Percentiles rank a stretch among this genome's conserved stretches.
phyloP scores from a whole-genome alignment of 2,888 invertebrate genomes.

The Abscondita cerata region DNA sequence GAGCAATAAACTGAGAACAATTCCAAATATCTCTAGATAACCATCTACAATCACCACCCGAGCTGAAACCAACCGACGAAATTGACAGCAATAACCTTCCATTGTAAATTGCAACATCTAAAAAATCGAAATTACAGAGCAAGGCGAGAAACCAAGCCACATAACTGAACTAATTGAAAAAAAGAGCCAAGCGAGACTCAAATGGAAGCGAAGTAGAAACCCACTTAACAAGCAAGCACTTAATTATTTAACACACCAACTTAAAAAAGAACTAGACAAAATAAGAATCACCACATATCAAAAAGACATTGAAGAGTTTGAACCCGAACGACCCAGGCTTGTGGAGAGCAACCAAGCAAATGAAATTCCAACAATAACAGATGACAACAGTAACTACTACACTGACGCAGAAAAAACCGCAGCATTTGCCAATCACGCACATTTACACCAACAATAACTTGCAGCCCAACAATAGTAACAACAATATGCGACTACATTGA shows the following conservation, averaged over 20 bases:
- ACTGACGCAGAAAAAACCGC: slow-evolving; percentile 8
- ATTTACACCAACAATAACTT: slow-evolving; percentile 2
- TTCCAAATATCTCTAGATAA: neutral
- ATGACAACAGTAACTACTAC: neutral
- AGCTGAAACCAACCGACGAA: neutral
- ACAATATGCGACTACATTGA: slow-evolving; percentile 11
- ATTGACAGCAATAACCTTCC: neutral
- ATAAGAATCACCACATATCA: slow-evolving; percentile 6
- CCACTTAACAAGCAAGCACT: slow-evolving; percentile 6
- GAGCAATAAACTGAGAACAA: slow-evolving; percentile 11
- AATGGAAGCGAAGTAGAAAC: slow-evolving; percentile 6
- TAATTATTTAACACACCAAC: slow-evolving; percentile 12
- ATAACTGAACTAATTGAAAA: slow-evolving; percentile 9
- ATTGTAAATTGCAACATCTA: neutral
- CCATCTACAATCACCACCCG: neutral
- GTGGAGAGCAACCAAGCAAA: neutral
- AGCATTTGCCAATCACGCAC: slow-evolving; percentile 10
- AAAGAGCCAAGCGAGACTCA: slow-evolving; percentile 6
- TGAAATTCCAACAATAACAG: slow-evolving; percentile 3
- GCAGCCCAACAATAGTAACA: slow-evolving; percentile 10
- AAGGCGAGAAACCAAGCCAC: slow-evolving; percentile 4
- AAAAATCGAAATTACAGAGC: neutral
- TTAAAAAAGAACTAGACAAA: slow-evolving; percentile 14
- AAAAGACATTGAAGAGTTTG: slow-evolving; percentile 10
- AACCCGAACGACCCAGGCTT: slow-evolving; percentile 4